phyloP scores from a whole-genome alignment of 1,140 invertebrate species.

The Pomacea maculata region DNA sequence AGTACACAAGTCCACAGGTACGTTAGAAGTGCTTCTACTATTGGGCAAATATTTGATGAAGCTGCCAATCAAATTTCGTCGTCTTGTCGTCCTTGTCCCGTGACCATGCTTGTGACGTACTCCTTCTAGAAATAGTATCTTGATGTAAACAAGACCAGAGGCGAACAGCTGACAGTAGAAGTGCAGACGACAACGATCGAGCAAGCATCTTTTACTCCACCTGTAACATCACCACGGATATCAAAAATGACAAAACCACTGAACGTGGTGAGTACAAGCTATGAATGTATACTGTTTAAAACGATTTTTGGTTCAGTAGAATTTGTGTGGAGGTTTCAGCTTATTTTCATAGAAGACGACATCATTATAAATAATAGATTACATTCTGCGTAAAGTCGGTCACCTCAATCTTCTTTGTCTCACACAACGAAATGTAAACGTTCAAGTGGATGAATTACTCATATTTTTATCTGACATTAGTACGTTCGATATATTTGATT shows the following conservation, averaged over 20 bases:
- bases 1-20: not conserved
- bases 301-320: not conserved
- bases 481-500: not conserved
- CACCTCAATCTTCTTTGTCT: constrained; percentile 1
- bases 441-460: not conserved
- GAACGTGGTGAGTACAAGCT: constrained; percentile 50
- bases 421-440: not conserved
- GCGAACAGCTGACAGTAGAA: not conserved
- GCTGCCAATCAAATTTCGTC: constrained; percentile 23
- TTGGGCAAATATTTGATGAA: constrained; percentile 22
- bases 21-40: constrained; percentile 6
- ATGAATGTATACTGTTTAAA: not conserved
- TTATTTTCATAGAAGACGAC: constrained; percentile 11
- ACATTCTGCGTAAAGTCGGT: not conserved
- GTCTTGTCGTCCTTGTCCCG: constrained; percentile 24
- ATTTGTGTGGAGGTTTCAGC: not conserved
- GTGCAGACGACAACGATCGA: not conserved
- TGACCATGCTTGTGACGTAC: constrained; percentile 18
- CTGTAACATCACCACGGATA: constrained; percentile 1
- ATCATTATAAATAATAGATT: not conserved
- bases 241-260: constrained; percentile 51
- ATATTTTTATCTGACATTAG: not conserved
- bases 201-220: not conserved
- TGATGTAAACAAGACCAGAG: constrained; percentile 48
- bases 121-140: constrained; percentile 41